Evolutionary conservation across 2,888 invertebrate genomes (phyloP), one percentile per base, ranked within the genome.

Genomic region (Pristionchus fissidentatus): DNA sequence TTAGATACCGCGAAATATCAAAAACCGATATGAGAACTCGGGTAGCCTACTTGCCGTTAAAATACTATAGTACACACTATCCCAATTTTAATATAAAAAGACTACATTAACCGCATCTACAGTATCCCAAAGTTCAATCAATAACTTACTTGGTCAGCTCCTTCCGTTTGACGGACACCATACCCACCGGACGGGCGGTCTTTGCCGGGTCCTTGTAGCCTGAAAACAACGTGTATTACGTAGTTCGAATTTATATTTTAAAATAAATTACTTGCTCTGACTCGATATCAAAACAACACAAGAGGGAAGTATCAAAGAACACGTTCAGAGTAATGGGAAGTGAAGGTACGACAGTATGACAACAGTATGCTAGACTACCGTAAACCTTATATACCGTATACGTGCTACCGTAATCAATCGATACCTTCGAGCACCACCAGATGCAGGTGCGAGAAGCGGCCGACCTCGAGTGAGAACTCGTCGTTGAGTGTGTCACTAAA

Each of bases 161-260:
- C 70, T 82, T 82, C 70, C 82, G 8, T 52, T 66, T 70, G 26
- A 82, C 19, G 8, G 70, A 70, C 13, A 70, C 82, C 82, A 82
- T 82, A 1, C 82, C 82, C 29, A 82, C 35, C n/a, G 82, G 82
- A n/a, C 82, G 22, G 7, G 82, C 82, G 22, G 35, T 70, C 52
- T 82, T 82, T 8, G 46, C 38, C 1, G 82, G 52, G 35, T 82
- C 82, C 57, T 79, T 49, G 15, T 10, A 46, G 7, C 7, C 7
- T 7, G 15, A 46, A 10, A 46, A 46, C 22, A 13, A 13, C n/a
- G n/a, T n/a, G n/a, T n/a, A n/a, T n/a, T n/a, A 29, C 52, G 13
- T 49, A 10, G 52, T 15, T 49, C 52, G 52, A 49, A 10, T 49
- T 19, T 49, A 49, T 49, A 19, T 49, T 15, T 49, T 49, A 15